phyloP scores from a whole-genome alignment of 1,140 invertebrate genomes.

The Drosophila nigromelanica region DNA sequence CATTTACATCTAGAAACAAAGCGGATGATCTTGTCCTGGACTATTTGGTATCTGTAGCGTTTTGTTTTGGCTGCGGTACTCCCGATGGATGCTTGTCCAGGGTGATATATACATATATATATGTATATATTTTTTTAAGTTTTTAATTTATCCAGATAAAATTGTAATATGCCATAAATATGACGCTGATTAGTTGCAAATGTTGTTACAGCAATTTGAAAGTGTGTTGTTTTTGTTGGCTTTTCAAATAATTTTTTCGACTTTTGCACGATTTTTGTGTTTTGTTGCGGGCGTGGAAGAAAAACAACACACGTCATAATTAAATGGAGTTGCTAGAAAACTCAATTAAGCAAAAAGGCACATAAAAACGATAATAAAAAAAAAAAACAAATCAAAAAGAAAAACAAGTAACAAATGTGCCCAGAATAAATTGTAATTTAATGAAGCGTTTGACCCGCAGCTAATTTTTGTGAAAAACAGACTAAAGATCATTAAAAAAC shows the following conservation, averaged over 20 bases:
- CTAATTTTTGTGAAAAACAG: slow-evolving; percentile 19
- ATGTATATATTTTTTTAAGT: too few relatives aligned
- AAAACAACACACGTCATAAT: slow-evolving; percentile 23
- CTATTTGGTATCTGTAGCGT: background rate
- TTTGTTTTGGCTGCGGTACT: too few relatives aligned
- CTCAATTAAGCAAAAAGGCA: slow-evolving; percentile 33
- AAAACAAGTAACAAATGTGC: slow-evolving; percentile 23
- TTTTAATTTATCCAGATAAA: slow-evolving; percentile 6
- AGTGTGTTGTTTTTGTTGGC: slow-evolving; percentile 32
- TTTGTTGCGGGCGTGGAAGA: slow-evolving; percentile 25
- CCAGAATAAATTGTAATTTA: slow-evolving; percentile 47
- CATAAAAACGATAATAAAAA: slow-evolving; percentile 27
- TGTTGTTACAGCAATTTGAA: slow-evolving; percentile 43
- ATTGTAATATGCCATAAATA: slow-evolving; percentile 24
- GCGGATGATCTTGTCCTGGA: too few relatives aligned
- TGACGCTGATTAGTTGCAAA: slow-evolving; percentile 30
- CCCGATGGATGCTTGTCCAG: too few relatives aligned
- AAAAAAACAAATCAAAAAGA: slow-evolving; percentile 5
- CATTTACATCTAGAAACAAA: too few relatives aligned
- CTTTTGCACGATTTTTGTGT: slow-evolving; percentile 40
- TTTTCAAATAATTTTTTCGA: slow-evolving; percentile 15
- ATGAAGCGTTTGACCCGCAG: slow-evolving; percentile 40
- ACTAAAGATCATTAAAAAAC: slow-evolving; percentile 36
- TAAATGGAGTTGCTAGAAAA: slow-evolving; percentile 40
- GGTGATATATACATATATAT: too few relatives aligned